Evolutionary conservation across 2,888 invertebrate genomes (phyloP).

Genomic region (Drosophila cracens): DNA sequence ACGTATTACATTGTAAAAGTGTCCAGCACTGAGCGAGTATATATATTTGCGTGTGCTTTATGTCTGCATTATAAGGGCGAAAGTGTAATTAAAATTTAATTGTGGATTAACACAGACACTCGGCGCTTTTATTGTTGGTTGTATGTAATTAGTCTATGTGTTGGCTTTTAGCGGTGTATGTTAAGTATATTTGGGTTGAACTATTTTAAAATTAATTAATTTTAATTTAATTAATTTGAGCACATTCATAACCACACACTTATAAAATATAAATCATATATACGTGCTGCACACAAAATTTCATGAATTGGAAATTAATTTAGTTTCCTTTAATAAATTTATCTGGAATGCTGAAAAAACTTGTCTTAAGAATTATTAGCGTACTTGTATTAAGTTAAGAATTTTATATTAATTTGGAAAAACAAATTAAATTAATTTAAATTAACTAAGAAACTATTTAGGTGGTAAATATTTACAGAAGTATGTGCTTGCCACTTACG

Average conservation of each 20-base stretch:
- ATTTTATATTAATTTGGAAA: neutral
- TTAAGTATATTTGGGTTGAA: neutral
- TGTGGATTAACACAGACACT: conserved; percentile 8
- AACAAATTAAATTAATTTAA: neutral
- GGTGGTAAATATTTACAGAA: neutral
- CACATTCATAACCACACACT: neutral
- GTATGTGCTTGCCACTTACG: neutral
- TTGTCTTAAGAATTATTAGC: too few species aligned
- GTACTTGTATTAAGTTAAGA: too few species aligned
- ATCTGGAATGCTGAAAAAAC: too few species aligned
- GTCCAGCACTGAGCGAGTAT: conserved; percentile 4
- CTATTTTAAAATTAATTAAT: neutral
- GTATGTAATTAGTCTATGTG: neutral
- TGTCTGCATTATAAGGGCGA: conserved; percentile 19
- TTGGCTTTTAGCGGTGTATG: neutral
- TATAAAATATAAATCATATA: neutral
- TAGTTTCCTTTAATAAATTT: neutral
- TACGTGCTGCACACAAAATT: neutral
- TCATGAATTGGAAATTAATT: neutral
- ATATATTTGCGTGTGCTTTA: conserved; percentile 11
- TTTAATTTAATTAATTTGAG: too few species aligned
- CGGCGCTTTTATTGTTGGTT: neutral
- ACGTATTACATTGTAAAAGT: neutral
- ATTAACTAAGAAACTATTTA: neutral
- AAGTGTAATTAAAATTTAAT: conserved; percentile 17